Evolutionary conservation across 2,797 vertebrate species (phyloP).

Genomic region (Psittacula derbiana): DNA sequence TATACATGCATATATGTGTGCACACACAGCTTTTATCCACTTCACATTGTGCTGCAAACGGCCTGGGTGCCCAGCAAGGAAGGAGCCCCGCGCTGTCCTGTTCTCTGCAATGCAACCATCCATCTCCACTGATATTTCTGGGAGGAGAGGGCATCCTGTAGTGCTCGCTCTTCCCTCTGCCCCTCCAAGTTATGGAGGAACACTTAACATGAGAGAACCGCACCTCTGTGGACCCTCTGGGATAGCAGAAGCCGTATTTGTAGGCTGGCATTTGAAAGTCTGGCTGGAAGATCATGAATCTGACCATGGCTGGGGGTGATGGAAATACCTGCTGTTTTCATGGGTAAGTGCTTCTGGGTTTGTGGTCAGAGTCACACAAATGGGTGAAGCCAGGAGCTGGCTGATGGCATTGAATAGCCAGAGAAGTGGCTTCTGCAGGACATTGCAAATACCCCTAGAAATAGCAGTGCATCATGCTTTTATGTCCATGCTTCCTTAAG

Average conservation of each 20-base stretch:
- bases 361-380: not conserved
- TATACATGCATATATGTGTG: accelerated
- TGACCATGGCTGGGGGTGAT: not conserved
- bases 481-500: not conserved
- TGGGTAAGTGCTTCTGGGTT: not conserved
- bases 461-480: accelerated
- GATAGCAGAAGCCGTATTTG: accelerated
- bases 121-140: not conserved
- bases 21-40: not conserved
- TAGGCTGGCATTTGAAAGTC: not conserved
- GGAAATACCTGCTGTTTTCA: not conserved
- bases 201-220: accelerated
- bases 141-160: not conserved
- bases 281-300: not conserved
- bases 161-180: accelerated
- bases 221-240: accelerated
- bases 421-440: not conserved
- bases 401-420: accelerated
- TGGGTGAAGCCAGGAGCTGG: not conserved
- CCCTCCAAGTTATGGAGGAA: accelerated
- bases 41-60: accelerated
- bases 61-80: not conserved
- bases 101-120: accelerated
- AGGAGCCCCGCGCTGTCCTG: accelerated
- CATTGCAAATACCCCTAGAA: accelerated